Evolutionary conservation across 1,140 invertebrate genomes (phyloP), one percentile per base, ranked within the genome.

Genomic region (Zelostemma sp.): DNA sequence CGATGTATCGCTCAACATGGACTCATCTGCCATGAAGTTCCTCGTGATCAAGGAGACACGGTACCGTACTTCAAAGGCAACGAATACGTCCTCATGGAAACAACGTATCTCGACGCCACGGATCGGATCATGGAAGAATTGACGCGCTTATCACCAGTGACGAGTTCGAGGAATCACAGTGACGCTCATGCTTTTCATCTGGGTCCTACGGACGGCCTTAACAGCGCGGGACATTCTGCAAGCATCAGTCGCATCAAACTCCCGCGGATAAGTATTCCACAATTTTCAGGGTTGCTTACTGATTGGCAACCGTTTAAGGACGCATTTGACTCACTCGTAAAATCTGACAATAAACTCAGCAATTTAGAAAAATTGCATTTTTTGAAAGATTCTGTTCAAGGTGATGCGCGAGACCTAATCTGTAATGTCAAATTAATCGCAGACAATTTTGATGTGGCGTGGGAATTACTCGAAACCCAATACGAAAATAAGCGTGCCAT

Each of bases 291-390:
- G 12, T 11, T 28, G n/a, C 8, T 50, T 6, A 50, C 47, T 2
- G 47, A 50, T 0, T 50, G n/a, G 6, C 9, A 1, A 0, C 9
- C 41, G 15, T 35, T 62, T 62, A 25, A 16, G 11, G 14, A 41
- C 31, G 17, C 12, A 17, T 60, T 60, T 51, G 3, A 40, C 6
- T 58, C 31, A 11, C 48, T 41, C 2, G 46, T 57, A 31, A 18
- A 12, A 12, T 4, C 8, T 6, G 6, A 50, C 11, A 15, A 4
- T 11, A 3, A 28, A 9, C 16, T 50, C 11, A 33, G n/a, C 2
- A 16, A 50, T 3, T 4, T 50, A 4, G 21, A 31, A 50, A 50
- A 50, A 50, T 50, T 50, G 14, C 49, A 53, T 40, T 53, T 35
- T 53, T 40, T 53, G 6, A 35, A 53, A 19, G 6, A 5, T 17